These are phyloP conservation scores for Euzetes globulus DNA, from an alignment of 2,888 invertebrate genomes.

Conservation along the genomic window DNA sequence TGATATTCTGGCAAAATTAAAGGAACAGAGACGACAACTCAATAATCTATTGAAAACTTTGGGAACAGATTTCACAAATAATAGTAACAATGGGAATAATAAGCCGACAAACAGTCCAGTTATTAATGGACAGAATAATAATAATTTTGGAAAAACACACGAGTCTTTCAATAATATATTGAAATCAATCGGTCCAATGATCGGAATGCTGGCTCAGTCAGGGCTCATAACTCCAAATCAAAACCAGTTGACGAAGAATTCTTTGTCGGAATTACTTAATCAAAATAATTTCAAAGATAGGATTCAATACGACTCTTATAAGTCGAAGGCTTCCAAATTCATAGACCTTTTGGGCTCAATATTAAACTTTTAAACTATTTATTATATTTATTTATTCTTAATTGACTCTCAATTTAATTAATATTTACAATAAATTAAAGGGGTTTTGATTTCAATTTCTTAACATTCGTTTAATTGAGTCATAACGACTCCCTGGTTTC, in stretches of 20 bases:
- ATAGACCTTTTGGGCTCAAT: conserved; percentile 1
- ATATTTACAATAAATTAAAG: no score
- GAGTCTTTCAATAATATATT: background rate
- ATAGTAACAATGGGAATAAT: no score
- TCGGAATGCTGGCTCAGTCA: background rate
- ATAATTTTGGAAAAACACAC: background rate
- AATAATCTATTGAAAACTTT: conserved; percentile 16
- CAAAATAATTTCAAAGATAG: background rate
- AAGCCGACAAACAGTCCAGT: no score
- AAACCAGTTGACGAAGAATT: background rate
- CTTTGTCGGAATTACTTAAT: conserved; percentile 22
- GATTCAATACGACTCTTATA: conserved; percentile 12
- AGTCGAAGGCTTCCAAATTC: background rate
- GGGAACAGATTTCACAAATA: conserved; percentile 2
- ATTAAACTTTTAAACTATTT: conserved; percentile 18
- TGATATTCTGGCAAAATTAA: background rate
- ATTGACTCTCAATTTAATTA: background rate
- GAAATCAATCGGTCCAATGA: conserved; percentile 11
- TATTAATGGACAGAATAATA: background rate
- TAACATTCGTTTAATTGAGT: background rate
- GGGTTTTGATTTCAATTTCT: no score
- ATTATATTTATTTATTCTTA: background rate
- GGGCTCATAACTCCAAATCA: background rate
- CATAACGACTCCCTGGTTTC: no score
- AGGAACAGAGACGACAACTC: conserved; percentile 23